Conservation (phyloP, 2,797 vertebrate genomes). For the Karalla daura region DNA sequence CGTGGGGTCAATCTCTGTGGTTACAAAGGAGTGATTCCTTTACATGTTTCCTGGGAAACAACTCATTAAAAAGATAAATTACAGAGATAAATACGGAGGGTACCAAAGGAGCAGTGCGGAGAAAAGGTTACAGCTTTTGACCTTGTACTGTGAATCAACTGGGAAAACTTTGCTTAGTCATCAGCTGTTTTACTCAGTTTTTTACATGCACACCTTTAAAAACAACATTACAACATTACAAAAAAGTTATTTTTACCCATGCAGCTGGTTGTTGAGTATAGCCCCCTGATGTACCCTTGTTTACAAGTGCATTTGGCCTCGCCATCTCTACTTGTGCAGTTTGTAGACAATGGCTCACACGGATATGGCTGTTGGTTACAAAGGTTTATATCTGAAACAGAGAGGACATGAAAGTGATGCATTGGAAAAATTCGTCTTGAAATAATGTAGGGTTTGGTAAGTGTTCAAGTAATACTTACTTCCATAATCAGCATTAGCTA, state of each 20-base stretch:
- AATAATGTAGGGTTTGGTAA: background rate
- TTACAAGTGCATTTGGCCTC: constrained; percentile 65
- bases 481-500: constrained; percentile 35
- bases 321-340: constrained; percentile 13
- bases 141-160: constrained; percentile 50
- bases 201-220: too few species aligned
- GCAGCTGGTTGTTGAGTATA: constrained; percentile 74
- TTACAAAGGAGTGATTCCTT: constrained; percentile 51
- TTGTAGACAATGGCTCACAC: constrained; percentile 67
- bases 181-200: constrained; percentile 9
- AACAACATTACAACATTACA: background rate
- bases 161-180: constrained; percentile 11
- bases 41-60: constrained; percentile 68
- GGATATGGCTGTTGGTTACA: constrained; percentile 38
- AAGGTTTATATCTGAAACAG: constrained; percentile 39
- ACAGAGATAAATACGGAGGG: constrained; percentile 67
- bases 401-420: background rate
- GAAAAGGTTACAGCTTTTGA: constrained; percentile 71
- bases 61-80: constrained; percentile 58
- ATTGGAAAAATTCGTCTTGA: background rate
- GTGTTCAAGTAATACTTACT: constrained; percentile 42
- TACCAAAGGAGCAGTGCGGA: constrained; percentile 47
- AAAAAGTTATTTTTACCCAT: constrained; percentile 59
- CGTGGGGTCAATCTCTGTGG: constrained; percentile 42
- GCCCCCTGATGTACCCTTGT: constrained; percentile 55